Evolutionary conservation across 2,113 vertebrate species (phyloP), one percentile per base, ranked within the genome.

Genomic region (Danionella cerebrum): DNA sequence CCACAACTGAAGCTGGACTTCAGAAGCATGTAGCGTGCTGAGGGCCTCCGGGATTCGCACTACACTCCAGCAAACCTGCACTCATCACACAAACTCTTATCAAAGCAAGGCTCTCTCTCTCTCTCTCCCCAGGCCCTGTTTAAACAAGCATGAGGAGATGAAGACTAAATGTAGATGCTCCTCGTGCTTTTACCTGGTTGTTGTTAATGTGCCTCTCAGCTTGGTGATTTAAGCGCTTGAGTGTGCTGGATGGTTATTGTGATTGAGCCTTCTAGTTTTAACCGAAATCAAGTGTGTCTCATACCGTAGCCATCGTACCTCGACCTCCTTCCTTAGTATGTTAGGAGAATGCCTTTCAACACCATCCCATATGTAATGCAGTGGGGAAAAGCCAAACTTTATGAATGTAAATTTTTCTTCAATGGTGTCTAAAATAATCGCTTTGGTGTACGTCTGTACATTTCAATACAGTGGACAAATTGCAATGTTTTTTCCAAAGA

Each of bases 1-100:
- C 48, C 54, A 70, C 57, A 68, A 67, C 54, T 76, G 66, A 72
- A 76, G 70, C 53, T 33, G 66, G 54, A 69, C 54, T 60, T 67
- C 42, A 55, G 62, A 44, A 63, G 33, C 50, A 41, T 50, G 52
- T 60, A 29, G 16, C 62, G 51, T 41, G 63, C 70, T 67, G 71
- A 67, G 63, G 63, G 50, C 62, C 62, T 73, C 67, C 65, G 58
- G 68, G 68, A 68, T 63, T n/a, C 22, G 11, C 54, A 51, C 27
- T 21, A 36, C 42, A 41, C 55, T 42, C 22, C 31, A 62, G 22
- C 41, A 50, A 54, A 50, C 62, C 47, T 38, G 57, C 3, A 31
- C 57, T 73, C 57, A 47, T 59, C 36, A 52, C 47, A 59, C 38
- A 42, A 51, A 33, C 50, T 36, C 58, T 55, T 69, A 69, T 73